Conservation (phyloP, 2,113 vertebrate species). For the Callithrix jacchus region DNA sequence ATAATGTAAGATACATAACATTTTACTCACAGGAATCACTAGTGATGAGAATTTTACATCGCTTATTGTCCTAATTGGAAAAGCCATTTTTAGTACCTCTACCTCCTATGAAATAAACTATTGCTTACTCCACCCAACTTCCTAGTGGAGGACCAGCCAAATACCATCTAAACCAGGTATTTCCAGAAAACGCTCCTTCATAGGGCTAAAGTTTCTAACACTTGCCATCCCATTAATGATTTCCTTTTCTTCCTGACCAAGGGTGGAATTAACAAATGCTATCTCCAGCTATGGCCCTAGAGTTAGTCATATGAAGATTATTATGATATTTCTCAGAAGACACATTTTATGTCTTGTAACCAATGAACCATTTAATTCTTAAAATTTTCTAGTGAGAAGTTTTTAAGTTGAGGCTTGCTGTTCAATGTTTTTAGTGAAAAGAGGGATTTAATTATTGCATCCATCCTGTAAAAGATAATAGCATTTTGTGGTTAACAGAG, state of each 20-base stretch:
- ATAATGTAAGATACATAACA: conserved; percentile 1
- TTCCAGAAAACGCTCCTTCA: not conserved
- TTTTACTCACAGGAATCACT: not conserved
- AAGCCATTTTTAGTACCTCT: not conserved
- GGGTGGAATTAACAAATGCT: conserved; percentile 28
- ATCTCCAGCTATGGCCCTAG: not conserved
- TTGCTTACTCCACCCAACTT: not conserved
- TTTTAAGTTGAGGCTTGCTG: not conserved
- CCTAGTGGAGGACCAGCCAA: not conserved
- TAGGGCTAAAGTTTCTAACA: not conserved
- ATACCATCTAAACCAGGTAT: not conserved
- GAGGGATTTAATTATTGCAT: not conserved
- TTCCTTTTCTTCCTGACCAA: not conserved
- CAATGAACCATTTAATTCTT: conserved; percentile 49
- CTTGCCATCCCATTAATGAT: not conserved
- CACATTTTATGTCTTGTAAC: conserved; percentile 24
- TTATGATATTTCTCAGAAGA: conserved; percentile 35
- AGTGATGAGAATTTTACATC: conserved; percentile 10
- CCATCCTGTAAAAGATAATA: not conserved
- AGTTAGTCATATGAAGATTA: conserved; percentile 33
- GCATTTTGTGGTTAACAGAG: conserved; percentile 37
- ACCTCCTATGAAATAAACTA: not conserved
- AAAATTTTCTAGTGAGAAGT: conserved; percentile 51
- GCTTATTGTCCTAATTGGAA: not conserved
- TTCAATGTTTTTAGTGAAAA: conserved; percentile 31